Base-by-base conservation (phyloP, 2,797 vertebrate species). In the Uromys caudimaculatus region DNA sequence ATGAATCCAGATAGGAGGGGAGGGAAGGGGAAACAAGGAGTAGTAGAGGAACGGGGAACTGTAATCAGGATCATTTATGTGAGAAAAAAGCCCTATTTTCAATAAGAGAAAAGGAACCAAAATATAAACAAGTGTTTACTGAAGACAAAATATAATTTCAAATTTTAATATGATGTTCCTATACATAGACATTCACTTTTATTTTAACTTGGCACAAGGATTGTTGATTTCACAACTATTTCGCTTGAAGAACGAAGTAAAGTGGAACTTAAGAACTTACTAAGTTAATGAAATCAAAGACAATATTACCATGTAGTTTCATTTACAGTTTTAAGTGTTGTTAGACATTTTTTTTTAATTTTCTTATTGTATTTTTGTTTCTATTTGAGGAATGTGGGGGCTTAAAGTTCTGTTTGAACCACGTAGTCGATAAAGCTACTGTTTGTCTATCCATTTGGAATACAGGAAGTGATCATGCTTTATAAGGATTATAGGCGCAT, bases 301-400 rank as follows among this genome's bases (percentile, higher is more conserved):
- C 86, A 44, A 82, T 1, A 32, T 60, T 77, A 50, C 16, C 67
- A 41, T 56, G 75, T 19, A 78, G 19, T 75, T 71, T 71, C 44
- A 85, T 64, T 83, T 82, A 44, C 44, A 91, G 41, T 76, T 71
- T 29, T 12, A 81, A 81, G 56, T 91, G 14, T 19, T 19, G 1
- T 79, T 93, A 67, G 6, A 62, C 27, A 11, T 86, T 32, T 89
- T n/a, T 44, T 44, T 44, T 44, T 44, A 3, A 3, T 44, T 91
- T 50, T 38, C 23, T n/a, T 75, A 24, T 89, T 89, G 9, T 76
- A 60, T 92, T 95, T 77, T 85, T 60, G 11, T 82, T 89, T 47
- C 2, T 32, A 10, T 85, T 91, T 87, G 54, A 52, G 0, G 85
- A 24, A 54, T 2, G 62, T n/a, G 35, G 78, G 69, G 1, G 1